A percentile compares a stretch with the other conserved stretches of the same genome.
Conservation (phyloP, 2,888 invertebrate species). For the Mesoligia furuncula region DNA sequence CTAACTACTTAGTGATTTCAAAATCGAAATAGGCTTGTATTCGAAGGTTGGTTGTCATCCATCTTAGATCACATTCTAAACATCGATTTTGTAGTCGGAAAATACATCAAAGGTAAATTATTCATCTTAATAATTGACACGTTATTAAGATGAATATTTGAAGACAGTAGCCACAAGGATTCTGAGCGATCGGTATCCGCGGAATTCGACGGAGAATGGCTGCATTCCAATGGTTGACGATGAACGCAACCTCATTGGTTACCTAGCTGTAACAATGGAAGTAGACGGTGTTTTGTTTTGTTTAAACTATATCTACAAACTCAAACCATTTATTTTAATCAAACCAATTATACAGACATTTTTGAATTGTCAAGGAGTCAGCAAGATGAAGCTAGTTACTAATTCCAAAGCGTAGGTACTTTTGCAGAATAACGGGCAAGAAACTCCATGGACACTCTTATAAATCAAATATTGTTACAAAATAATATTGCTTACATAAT, state of each 20-base stretch:
- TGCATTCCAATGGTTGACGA: constrained; percentile 65
- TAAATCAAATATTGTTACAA: too few relatives aligned
- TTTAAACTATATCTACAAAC: not conserved
- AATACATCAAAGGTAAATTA: constrained; percentile 17
- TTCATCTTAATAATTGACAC: constrained; percentile 27
- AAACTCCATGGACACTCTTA: too few relatives aligned
- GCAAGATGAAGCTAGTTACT: too few relatives aligned
- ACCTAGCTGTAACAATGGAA: constrained; percentile 22
- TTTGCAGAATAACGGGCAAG: too few relatives aligned
- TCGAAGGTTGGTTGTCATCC: too few relatives aligned
- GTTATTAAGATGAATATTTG: constrained; percentile 61
- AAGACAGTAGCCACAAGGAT: constrained; percentile 62
- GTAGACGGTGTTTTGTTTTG: constrained; percentile 1
- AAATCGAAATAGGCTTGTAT: not conserved
- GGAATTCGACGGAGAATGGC: constrained; percentile 63
- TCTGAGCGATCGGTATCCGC: constrained; percentile 54
- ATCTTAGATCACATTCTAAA: not conserved
- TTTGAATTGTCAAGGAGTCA: too few relatives aligned
- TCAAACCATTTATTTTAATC: too few relatives aligned
- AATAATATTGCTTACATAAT: too few relatives aligned
- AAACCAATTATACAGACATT: too few relatives aligned
- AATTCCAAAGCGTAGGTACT: too few relatives aligned
- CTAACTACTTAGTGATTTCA: not conserved
- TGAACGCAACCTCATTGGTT: constrained; percentile 19
- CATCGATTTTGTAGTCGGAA: not conserved